phyloP scores from a whole-genome alignment of 1,140 invertebrate species.

The Stenopsyche tienmushanensis region DNA sequence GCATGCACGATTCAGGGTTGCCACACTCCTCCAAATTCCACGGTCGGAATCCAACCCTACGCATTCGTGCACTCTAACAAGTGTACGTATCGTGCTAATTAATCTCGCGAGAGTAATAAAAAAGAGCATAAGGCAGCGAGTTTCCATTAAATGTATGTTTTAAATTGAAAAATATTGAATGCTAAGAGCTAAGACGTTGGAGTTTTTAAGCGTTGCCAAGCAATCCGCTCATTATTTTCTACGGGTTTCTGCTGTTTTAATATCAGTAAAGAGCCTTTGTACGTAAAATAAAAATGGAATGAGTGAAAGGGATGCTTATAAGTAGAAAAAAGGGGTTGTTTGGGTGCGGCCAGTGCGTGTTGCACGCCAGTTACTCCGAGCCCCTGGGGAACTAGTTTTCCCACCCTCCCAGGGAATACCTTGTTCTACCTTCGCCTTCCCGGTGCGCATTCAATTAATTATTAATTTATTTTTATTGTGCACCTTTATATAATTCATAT shows the following conservation, averaged over 20 bases:
- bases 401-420: neutral
- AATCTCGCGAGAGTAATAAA: too few relatives aligned
- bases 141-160: too few relatives aligned
- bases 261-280: neutral
- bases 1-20: too few relatives aligned
- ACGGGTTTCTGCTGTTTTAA: neutral
- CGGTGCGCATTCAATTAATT: constrained; percentile 6
- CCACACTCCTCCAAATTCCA: too few relatives aligned
- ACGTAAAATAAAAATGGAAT: neutral
- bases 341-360: constrained; percentile 28
- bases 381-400: neutral
- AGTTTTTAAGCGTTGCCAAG: neutral
- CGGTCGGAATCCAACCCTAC: too few relatives aligned
- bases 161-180: too few relatives aligned
- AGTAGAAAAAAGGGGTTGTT: constrained; percentile 1
- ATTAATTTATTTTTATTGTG: constrained; percentile 21
- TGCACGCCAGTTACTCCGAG: constrained; percentile 16
- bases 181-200: too few relatives aligned
- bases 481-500: too few relatives aligned
- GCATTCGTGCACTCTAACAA: too few relatives aligned
- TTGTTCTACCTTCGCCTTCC: neutral
- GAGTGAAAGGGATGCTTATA: neutral
- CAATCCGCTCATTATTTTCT: neutral
- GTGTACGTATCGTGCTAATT: too few relatives aligned
- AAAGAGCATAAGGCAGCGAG: too few relatives aligned